Evolutionary conservation across 2,888 invertebrate genomes (phyloP), one percentile per base, ranked within the genome.

Genomic region (Patella depressa): DNA sequence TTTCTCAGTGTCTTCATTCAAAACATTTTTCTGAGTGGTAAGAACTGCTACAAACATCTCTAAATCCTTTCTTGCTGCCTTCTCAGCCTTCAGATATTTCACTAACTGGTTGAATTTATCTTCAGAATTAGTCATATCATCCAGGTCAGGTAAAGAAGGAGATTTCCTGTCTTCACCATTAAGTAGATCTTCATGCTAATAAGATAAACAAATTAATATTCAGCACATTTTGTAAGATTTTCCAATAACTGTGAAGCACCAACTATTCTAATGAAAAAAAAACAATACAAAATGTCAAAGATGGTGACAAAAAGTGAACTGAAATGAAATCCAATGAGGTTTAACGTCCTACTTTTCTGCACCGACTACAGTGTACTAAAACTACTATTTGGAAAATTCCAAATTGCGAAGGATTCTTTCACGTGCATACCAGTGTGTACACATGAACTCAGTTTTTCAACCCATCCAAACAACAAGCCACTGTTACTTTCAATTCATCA

Each of bases 41-140:
- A 93, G 87, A 55, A 93, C 92, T 53, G 92, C 92, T 15, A 93
- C 93, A 85, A 92, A 93, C 92, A 93, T 92, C 87, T 93, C 93
- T 71, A 93, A 88, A 85, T 93, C 93, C 54, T 88, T 86, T 75
- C 92, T 81, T 0, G 90, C 89, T 2, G 92, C 90, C 81, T 93
- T 93, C 87, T 93, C 93, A 53, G 91, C 91, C 84, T 92, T 91
- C 78, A 93, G 81, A 59, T 91, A 92, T 79, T 91, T 89, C 80
- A 91, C 88, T 76, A 93, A 85, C 81, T 91, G 91, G 78, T 91
- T 89, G 45, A 93, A 87, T 85, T 88, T 89, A 76, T 89, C 89
- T 65, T 85, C 87, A 17, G 87, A 86, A 74, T 87, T 87, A 34
- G 83, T 84, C 24, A 84, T 78, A 55, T 84, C 83, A 77, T 88